Evolutionary conservation across 92 coral and sea anemone genomes (phyloP).

Genomic region (Palythoa grandiflora): DNA sequence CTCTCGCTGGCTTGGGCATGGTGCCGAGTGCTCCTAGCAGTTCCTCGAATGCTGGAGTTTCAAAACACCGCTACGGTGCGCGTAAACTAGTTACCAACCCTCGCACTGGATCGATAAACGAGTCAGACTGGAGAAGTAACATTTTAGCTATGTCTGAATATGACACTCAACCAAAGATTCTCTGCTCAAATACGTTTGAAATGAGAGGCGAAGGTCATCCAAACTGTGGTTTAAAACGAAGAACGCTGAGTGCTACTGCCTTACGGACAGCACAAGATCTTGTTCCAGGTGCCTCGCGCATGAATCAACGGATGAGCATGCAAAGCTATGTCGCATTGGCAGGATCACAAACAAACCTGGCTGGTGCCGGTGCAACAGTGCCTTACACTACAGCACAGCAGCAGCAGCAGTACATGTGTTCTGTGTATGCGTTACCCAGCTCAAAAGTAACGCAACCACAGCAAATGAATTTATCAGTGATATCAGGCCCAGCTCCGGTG

Average conservation of each 20-base stretch:
- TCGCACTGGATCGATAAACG: conserved; percentile 46
- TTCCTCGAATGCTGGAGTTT: conserved; percentile 50
- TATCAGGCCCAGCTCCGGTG: conserved; percentile 99
- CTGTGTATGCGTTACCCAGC: conserved; percentile 82
- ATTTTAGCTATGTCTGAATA: conserved; percentile 56
- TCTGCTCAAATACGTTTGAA: conserved; percentile 56
- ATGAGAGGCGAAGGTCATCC: conserved; percentile 72
- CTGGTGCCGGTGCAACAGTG: conserved; percentile 71
- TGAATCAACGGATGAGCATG: conserved; percentile 72
- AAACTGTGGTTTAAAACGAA: conserved; percentile 63
- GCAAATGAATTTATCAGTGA: conserved; percentile 90
- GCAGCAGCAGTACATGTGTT: conserved; percentile 84
- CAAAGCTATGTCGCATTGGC: conserved; percentile 31
- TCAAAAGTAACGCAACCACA: conserved; percentile 87
- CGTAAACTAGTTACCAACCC: conserved; percentile 74
- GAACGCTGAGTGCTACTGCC: conserved; percentile 91
- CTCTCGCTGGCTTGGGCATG: conserved; percentile 83
- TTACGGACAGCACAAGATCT: conserved; percentile 68
- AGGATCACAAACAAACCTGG: conserved; percentile 76
- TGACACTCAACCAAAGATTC: conserved; percentile 30
- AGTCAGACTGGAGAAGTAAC: conserved; percentile 76
- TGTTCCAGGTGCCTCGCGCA: conserved; percentile 49
- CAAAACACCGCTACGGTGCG: conserved; percentile 80
- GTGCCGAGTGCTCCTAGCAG: conserved; percentile 70
- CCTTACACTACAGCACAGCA: conserved; percentile 54